Percentiles rank a stretch among this genome's conserved stretches.
Conservation (phyloP, 2,113 vertebrate genomes). For the Blennius ocellaris region DNA sequence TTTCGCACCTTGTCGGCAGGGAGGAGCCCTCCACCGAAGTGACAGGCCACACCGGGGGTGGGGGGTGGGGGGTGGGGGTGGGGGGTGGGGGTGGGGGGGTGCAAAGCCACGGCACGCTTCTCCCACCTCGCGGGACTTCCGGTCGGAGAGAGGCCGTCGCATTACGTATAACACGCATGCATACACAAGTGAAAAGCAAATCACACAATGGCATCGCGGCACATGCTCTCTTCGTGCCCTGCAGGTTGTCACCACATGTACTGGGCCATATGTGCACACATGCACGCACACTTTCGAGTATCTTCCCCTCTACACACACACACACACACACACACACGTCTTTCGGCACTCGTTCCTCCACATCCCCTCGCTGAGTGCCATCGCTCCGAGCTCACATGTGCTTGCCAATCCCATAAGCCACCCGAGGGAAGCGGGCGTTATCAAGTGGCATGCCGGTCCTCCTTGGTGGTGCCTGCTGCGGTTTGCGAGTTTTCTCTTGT, state of each 20-base stretch:
- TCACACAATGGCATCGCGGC: constrained; percentile 4
- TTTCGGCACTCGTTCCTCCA: constrained; percentile 13
- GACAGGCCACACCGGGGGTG: constrained; percentile 73
- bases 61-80: too few relatives aligned
- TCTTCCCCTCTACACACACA: background rate
- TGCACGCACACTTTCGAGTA: constrained; percentile 13
- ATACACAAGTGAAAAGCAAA: constrained; percentile 24
- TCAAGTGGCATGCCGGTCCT: constrained; percentile 34
- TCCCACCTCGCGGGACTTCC: constrained; percentile 21
- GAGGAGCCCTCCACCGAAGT: constrained; percentile 64
- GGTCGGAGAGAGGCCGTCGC: constrained; percentile 21
- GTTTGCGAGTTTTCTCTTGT: constrained; percentile 49
- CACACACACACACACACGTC: background rate
- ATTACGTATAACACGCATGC: constrained; percentile 17
- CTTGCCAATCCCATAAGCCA: constrained; percentile 22
- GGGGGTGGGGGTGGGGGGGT: too few relatives aligned
- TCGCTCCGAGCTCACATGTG: constrained; percentile 46
- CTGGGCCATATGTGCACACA: constrained; percentile 31
- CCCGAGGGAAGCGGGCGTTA: constrained; percentile 40
- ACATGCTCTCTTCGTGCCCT: constrained; percentile 14
- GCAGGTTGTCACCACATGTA: constrained; percentile 11
- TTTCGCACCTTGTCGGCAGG: constrained; percentile 63
- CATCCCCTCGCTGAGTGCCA: constrained; percentile 11
- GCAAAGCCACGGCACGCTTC: constrained; percentile 17
- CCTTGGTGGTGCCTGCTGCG: constrained; percentile 34